Evolutionary conservation across 2,888 invertebrate genomes (phyloP), one percentile per base, ranked within the genome.

Genomic region (Macropis europaea): DNA sequence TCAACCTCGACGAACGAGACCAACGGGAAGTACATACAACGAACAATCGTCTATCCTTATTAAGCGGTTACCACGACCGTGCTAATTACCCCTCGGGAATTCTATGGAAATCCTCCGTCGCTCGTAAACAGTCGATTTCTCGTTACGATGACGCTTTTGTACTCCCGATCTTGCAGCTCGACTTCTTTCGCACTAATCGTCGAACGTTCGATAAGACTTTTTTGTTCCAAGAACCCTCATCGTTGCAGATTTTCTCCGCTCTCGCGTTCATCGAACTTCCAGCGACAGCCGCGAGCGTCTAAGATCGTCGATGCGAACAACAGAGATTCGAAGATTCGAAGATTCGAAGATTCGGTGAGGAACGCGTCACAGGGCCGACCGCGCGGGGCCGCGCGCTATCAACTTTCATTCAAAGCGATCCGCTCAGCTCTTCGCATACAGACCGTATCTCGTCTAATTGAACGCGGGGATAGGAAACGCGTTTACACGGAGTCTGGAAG

Each of bases 401-500:
- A n/a, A n/a, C n/a, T n/a, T n/a, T n/a, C n/a, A n/a, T n/a, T n/a
- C n/a, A n/a, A n/a, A n/a, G n/a, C n/a, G n/a, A n/a, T n/a, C n/a
- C n/a, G n/a, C n/a, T n/a, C n/a, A n/a, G n/a, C n/a, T n/a, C n/a
- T 26, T 28, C 15, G 38, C 17, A 13, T 38, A 38, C 3, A 7
- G 7, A 38, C 22, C 43, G 17, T 13, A 1, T 34, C 11, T 32
- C 32, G 3, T 13, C 11, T 26, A 50, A 50, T 50, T 45, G 36
- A 32, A 36, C 22, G 26, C 34, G 6, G 4, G 56, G 43, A 56
- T 42, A 13, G 56, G 26, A 63, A 54, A 59, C 47, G 40, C 6
- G 64, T 62, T 75, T 64, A 59, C 52, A 45, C 48, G 19, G 32
- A 38, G 48, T 57, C 67, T 47, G 64, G 45, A 7, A 26, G 57